phyloP scores from a whole-genome alignment of 2,113 vertebrate genomes.

The Peromyscus leucopus region DNA sequence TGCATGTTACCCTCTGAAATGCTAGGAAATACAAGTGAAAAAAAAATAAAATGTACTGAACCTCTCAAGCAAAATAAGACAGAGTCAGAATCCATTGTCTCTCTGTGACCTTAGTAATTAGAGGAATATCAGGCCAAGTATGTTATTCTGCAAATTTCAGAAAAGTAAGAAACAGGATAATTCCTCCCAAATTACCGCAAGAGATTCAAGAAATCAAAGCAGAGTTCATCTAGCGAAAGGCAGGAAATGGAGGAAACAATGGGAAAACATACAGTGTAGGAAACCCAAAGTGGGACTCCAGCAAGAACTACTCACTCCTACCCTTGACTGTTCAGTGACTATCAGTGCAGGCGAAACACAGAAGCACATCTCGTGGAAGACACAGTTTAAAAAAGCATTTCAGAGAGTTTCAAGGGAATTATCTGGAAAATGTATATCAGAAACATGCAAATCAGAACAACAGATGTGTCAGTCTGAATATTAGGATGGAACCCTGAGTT shows the following conservation, averaged over 20 bases:
- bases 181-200: conserved; percentile 76
- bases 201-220: conserved; percentile 77
- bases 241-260: conserved; percentile 79
- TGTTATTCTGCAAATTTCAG: conserved; percentile 72
- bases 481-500: not conserved
- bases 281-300: conserved; percentile 47
- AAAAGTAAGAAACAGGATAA: conserved; percentile 82
- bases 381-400: not conserved
- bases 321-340: not conserved
- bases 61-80: conserved; percentile 64
- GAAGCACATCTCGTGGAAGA: not conserved
- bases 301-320: not conserved
- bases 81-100: conserved; percentile 78
- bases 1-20: not conserved
- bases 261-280: conserved; percentile 63
- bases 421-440: not conserved
- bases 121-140: conserved; percentile 59
- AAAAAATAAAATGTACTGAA: conserved; percentile 49
- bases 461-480: conserved; percentile 1
- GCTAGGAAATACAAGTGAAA: conserved; percentile 42
- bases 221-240: conserved; percentile 75
- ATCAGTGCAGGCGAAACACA: conserved; percentile 17
- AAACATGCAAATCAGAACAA: conserved; percentile 27
- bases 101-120: conserved; percentile 81
- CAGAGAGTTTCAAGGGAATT: not conserved